Evolutionary conservation across 2,113 vertebrate genomes (phyloP).

Genomic region (Antechinus flavipes): DNA sequence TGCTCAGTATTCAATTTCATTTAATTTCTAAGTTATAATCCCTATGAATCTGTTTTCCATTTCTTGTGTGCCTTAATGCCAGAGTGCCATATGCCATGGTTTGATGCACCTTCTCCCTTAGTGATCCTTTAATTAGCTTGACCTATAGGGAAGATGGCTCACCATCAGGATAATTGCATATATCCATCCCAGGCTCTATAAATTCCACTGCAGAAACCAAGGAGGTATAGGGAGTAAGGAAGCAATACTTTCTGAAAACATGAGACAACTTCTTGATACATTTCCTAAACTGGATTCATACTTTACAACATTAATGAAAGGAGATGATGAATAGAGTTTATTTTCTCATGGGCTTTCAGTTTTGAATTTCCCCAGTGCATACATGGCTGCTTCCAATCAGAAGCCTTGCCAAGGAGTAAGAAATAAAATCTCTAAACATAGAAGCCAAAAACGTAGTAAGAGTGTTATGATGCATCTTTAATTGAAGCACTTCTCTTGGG

Average conservation of each 20-base stretch:
- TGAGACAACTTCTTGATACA: conserved; percentile 34
- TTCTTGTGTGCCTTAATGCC: conserved; percentile 71
- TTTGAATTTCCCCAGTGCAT: neutral
- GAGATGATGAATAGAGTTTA: neutral
- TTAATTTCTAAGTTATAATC: conserved; percentile 76
- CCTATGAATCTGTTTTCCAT: conserved; percentile 70
- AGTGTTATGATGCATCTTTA: conserved; percentile 26
- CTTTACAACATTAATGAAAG: conserved; percentile 11
- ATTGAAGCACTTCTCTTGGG: neutral
- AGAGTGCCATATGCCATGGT: conserved; percentile 81
- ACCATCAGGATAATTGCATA: conserved; percentile 84
- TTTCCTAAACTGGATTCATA: neutral
- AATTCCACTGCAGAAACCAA: conserved; percentile 73
- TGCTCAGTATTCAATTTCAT: conserved; percentile 74
- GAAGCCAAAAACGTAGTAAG: conserved; percentile 5
- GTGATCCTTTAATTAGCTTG: conserved; percentile 84
- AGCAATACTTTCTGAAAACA: conserved; percentile 27
- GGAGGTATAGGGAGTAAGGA: neutral
- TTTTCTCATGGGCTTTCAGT: neutral
- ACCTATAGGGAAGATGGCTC: conserved; percentile 84
- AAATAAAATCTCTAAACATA: conserved; percentile 18
- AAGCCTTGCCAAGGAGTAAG: neutral
- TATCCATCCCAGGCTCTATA: conserved; percentile 73
- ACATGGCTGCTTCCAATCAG: neutral
- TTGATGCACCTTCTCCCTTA: conserved; percentile 74